Conservation (phyloP, 2,113 vertebrate species). For the Gymnorhina tibicen region DNA sequence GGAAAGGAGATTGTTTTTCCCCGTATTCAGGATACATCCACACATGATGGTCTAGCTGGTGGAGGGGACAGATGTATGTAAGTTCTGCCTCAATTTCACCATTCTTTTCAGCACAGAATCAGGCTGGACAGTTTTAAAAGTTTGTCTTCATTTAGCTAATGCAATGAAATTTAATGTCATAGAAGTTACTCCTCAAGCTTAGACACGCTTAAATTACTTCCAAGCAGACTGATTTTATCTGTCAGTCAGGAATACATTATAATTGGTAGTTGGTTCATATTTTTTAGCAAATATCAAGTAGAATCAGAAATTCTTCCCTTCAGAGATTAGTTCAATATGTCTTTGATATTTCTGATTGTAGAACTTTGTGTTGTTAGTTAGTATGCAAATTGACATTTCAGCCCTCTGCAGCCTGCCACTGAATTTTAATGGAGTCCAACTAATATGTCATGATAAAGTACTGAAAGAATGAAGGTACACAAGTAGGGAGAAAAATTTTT, state of each 20-base stretch:
- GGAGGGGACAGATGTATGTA: not conserved
- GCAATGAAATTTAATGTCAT: not conserved
- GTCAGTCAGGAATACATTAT: not conserved
- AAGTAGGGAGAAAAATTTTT: not conserved
- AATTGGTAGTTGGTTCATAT: not conserved
- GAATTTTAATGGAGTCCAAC: not conserved
- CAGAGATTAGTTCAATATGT: not conserved
- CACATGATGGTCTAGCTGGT: not conserved
- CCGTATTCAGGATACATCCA: not conserved
- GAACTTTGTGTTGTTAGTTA: not conserved
- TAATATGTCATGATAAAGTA: not conserved
- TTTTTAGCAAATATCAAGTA: constrained; percentile 14
- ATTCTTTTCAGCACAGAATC: not conserved
- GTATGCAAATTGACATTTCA: not conserved
- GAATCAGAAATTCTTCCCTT: not conserved
- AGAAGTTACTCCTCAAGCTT: not conserved
- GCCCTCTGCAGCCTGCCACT: not conserved
- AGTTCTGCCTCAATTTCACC: not conserved
- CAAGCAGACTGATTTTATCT: constrained; percentile 1
- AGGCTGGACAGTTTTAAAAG: not conserved
- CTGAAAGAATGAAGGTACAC: not conserved
- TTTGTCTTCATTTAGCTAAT: not conserved
- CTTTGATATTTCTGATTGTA: constrained; percentile 22
- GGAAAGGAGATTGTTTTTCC: not conserved
- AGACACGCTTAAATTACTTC: not conserved